These are phyloP conservation scores for Beroe ovata DNA, from an alignment of 37 sponge, comb jelly and placozoan species.

Conservation along the genomic window DNA sequence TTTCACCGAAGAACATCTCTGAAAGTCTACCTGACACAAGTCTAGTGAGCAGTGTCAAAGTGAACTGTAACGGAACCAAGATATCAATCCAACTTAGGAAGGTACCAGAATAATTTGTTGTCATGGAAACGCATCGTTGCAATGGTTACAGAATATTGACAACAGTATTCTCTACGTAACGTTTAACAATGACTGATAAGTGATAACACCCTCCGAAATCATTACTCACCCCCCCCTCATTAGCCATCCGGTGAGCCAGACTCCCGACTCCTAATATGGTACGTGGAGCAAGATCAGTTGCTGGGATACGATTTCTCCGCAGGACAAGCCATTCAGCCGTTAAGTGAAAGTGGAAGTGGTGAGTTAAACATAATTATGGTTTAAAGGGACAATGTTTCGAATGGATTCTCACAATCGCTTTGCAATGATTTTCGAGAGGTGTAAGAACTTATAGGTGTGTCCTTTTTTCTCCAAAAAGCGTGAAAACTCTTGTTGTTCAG, in stretches of 20 bases:
- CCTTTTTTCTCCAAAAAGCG: neutral
- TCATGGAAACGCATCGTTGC: too few species aligned
- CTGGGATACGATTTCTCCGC: slow-evolving; percentile 57
- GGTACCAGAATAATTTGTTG: too few species aligned
- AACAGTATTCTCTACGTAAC: too few species aligned
- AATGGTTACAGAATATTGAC: too few species aligned
- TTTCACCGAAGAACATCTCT: slow-evolving; percentile 24
- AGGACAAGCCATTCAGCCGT: slow-evolving; percentile 32
- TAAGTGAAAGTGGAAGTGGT: slow-evolving; percentile 34
- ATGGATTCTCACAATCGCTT: too few species aligned
- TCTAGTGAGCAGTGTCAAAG: slow-evolving; percentile 70
- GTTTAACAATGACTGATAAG: too few species aligned
- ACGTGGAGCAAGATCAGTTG: slow-evolving; percentile 17
- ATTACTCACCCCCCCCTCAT: too few species aligned
- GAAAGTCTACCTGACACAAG: slow-evolving; percentile 1
- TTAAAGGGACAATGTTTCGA: too few species aligned
- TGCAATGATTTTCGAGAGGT: too few species aligned
- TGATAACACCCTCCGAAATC: too few species aligned
- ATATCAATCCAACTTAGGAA: slow-evolving; percentile 71
- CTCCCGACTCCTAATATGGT: slow-evolving; percentile 32
- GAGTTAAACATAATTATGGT: neutral
- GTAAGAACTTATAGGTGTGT: too few species aligned
- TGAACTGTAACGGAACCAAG: slow-evolving; percentile 75
- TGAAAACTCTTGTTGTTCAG: slow-evolving; percentile 6
- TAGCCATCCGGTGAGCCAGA: neutral